These are phyloP conservation scores for Phengaris arion DNA, from an alignment of 2,888 invertebrate genomes.

Conservation along the genomic window DNA sequence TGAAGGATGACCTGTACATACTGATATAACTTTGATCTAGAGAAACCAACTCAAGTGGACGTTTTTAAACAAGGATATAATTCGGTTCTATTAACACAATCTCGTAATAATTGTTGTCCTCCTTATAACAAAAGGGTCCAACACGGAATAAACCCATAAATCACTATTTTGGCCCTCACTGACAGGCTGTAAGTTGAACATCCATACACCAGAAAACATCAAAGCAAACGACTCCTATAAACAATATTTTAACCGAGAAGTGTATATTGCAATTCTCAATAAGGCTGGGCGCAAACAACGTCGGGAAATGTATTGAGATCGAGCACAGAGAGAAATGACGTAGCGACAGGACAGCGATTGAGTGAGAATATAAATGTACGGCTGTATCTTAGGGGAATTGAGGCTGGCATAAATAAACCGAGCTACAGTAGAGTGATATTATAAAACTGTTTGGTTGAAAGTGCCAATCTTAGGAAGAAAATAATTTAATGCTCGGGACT, in stretches of 20 bases:
- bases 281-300: not conserved
- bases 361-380: slow-evolving; percentile 12
- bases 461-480: too few relatives aligned
- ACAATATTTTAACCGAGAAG: not conserved
- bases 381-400: not conserved
- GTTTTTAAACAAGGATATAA: too few relatives aligned
- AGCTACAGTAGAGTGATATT: not conserved
- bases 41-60: too few relatives aligned
- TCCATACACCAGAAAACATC: not conserved
- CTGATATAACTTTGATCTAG: too few relatives aligned
- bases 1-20: too few relatives aligned
- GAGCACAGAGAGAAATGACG: not conserved
- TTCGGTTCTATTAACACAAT: too few relatives aligned
- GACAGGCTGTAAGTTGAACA: too few relatives aligned
- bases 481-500: too few relatives aligned
- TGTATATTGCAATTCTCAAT: slow-evolving; percentile 6
- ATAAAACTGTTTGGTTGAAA: not conserved
- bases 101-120: too few relatives aligned
- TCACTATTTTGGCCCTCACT: too few relatives aligned
- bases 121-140: too few relatives aligned
- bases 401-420: not conserved
- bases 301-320: slow-evolving; percentile 21
- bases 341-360: not conserved
- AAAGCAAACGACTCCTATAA: not conserved
- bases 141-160: too few relatives aligned